Base-by-base conservation (phyloP, 64 coral and sea anemone species). In the Pachyseris speciosa region DNA sequence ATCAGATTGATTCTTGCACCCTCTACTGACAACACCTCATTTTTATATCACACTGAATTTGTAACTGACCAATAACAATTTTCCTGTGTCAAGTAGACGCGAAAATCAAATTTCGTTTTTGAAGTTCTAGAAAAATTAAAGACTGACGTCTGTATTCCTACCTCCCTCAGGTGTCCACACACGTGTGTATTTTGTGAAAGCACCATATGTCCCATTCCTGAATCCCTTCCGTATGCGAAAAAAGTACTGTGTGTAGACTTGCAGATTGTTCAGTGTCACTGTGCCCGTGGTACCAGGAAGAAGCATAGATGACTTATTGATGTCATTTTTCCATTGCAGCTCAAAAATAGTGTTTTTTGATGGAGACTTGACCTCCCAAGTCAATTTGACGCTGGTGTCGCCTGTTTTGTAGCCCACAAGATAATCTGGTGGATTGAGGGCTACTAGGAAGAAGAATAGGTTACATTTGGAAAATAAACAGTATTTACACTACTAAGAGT, bases 111-210 rank as follows among this genome's bases (percentile, higher is more conserved):
- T n/a, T n/a, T n/a, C n/a, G n/a, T n/a, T n/a, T n/a, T n/a, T n/a
- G 44, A 1, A 75, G 31, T 43, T 6, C 0, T 75, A 25, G 5
- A 43, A 30, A 45, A 28, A 9, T 34, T 12, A 67, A 25, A 19
- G 32, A 67, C 7, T 80, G 20, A 30, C 11, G 20, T 34, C 7
- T 15, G 0, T 34, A 31, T 26, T 52, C 66, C 40, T 84, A 92
- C 89, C 65, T 74, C 78, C 83, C 15, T 92, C 89, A 0, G 89
- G 89, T 4, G 89, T 92, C 51, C 57, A 80, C 22, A 84, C 50
- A 36, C 19, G 39, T 27, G 51, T 92, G 16, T 69, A 84, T 13
- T 58, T 63, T n/a, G 79, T 84, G 28, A 84, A 92, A 37, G 22
- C 32, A 1, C 89, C 89, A 67, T 70, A 92, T 13, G n/a, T 73